These are phyloP conservation scores for Euzophera pinguis DNA, from an alignment of 2,888 invertebrate genomes.

Conservation along the genomic window DNA sequence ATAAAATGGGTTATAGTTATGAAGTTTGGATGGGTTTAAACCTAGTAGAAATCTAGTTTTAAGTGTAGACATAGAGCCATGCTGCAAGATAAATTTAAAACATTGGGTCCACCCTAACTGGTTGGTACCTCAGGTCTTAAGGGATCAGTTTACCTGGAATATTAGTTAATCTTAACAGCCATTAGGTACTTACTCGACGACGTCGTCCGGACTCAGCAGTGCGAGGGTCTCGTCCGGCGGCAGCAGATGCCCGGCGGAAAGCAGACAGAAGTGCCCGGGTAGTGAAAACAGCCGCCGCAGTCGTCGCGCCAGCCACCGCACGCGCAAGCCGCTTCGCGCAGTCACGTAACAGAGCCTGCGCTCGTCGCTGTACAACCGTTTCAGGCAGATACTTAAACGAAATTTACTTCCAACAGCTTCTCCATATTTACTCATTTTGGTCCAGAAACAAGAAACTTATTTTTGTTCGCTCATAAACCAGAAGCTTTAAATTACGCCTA, in stretches of 20 bases:
- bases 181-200: slow-evolving; percentile 45
- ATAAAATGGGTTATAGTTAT: too few relatives aligned
- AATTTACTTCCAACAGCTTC: slow-evolving; percentile 19
- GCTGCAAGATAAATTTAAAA: too few relatives aligned
- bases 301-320: slow-evolving; percentile 45
- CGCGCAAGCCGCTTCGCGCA: slow-evolving; percentile 29
- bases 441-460: too few relatives aligned
- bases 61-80: too few relatives aligned
- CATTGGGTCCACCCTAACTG: too few relatives aligned
- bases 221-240: slow-evolving; percentile 53
- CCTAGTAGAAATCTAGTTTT: too few relatives aligned
- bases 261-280: slow-evolving; percentile 29
- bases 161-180: not conserved
- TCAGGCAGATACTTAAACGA: slow-evolving; percentile 45
- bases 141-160: too few relatives aligned
- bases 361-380: slow-evolving; percentile 42
- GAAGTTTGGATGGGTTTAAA: too few relatives aligned
- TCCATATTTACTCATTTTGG: not conserved
- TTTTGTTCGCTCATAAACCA: too few relatives aligned
- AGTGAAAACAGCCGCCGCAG: slow-evolving; percentile 39
- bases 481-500: too few relatives aligned
- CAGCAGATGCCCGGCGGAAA: slow-evolving; percentile 45
- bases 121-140: too few relatives aligned
- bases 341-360: slow-evolving; percentile 36
- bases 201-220: slow-evolving; percentile 43